A percentile compares a stretch with the other conserved stretches of the same genome.
Conservation (phyloP, 2,888 invertebrate genomes). For the Fragum fragum region DNA sequence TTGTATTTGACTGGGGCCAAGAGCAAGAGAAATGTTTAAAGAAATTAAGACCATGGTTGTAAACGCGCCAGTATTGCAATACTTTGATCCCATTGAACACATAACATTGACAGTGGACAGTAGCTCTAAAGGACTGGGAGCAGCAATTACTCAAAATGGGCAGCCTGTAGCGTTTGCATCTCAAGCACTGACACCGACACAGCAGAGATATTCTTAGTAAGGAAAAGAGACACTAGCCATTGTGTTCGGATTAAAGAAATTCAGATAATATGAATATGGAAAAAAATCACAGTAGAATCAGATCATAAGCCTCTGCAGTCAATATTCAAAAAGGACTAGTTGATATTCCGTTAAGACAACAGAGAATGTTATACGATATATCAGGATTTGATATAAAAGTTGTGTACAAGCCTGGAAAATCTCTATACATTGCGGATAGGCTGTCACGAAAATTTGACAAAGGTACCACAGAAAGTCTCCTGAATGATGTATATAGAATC, state of each 20-base stretch:
- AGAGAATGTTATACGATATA: slow-evolving; percentile 14
- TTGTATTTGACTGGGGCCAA: neutral
- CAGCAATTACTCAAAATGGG: neutral
- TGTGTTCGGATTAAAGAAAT: slow-evolving; percentile 1
- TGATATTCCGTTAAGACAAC: slow-evolving; percentile 26
- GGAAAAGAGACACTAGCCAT: neutral
- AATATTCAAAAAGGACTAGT: slow-evolving; percentile 20
- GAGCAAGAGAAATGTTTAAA: neutral
- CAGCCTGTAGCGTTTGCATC: neutral
- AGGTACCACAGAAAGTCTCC: slow-evolving; percentile 13
- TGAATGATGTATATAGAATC: slow-evolving; percentile 22
- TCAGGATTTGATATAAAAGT: slow-evolving; percentile 28
- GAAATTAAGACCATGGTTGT: neutral
- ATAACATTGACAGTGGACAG: neutral
- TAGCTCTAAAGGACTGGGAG: neutral
- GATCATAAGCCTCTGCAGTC: slow-evolving; percentile 32
- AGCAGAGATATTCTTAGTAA: neutral
- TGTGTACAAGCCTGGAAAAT: slow-evolving; percentile 28
- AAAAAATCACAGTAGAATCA: neutral
- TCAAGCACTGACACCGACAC: neutral
- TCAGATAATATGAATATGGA: slow-evolving; percentile 12
- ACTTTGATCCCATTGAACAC: neutral
- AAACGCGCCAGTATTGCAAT: neutral
- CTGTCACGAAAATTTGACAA: slow-evolving; percentile 4
- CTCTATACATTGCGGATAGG: slow-evolving; percentile 27